Conservation (phyloP, 2,888 invertebrate species). For the Phorcus lineatus region DNA sequence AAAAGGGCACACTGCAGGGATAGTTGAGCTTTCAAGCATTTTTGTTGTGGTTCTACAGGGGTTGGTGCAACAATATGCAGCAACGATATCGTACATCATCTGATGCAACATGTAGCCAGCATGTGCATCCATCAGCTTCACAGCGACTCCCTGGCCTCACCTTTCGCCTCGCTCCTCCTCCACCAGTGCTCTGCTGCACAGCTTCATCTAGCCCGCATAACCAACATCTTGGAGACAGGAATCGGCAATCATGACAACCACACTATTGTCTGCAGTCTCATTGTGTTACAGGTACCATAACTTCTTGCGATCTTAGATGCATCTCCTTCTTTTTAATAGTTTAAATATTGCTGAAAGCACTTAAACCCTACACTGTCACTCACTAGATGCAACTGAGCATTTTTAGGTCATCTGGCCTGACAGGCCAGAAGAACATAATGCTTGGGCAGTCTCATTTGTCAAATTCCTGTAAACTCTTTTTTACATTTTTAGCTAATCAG, state of each 20-base stretch:
- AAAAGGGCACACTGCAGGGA: too few relatives aligned
- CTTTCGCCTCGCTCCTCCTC: slow-evolving; percentile 55
- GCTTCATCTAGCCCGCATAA: slow-evolving; percentile 65
- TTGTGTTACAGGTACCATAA: slow-evolving; percentile 71
- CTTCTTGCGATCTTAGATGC: neutral
- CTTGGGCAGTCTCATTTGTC: neutral
- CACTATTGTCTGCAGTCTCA: slow-evolving; percentile 67
- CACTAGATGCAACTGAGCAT: too few relatives aligned
- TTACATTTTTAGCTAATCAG: neutral
- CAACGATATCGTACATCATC: slow-evolving; percentile 57
- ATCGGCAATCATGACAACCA: slow-evolving; percentile 60
- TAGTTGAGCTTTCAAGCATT: too few relatives aligned
- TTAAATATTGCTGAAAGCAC: too few relatives aligned
- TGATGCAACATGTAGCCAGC: slow-evolving; percentile 72
- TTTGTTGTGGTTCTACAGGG: neutral
- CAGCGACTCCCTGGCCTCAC: slow-evolving; percentile 62
- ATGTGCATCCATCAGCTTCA: slow-evolving; percentile 73
- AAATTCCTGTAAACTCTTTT: neutral
- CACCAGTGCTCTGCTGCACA: slow-evolving; percentile 68
- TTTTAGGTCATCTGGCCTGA: too few relatives aligned
- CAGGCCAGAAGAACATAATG: too few relatives aligned
- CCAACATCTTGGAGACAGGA: slow-evolving; percentile 70
- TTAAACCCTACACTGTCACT: too few relatives aligned
- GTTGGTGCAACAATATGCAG: neutral
- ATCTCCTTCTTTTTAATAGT: too few relatives aligned